A percentile compares a stretch with the other conserved stretches of the same genome.
Conservation (phyloP, 2,113 vertebrate species). For the Chaetodon trifascialis region DNA sequence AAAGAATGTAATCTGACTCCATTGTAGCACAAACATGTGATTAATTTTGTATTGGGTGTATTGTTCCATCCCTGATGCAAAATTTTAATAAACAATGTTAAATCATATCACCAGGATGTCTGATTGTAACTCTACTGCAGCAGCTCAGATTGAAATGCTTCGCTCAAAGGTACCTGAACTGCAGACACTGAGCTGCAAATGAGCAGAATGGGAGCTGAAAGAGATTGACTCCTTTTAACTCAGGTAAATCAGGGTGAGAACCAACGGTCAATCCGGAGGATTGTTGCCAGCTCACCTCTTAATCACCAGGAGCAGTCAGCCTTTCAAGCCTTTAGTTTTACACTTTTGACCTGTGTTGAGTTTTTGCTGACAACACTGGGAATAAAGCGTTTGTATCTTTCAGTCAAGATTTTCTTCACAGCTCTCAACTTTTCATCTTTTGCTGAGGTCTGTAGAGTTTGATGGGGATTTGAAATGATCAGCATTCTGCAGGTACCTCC, state of each 20-base stretch:
- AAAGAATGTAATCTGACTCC: neutral
- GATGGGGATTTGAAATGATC: conserved; percentile 35
- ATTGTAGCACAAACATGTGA: neutral
- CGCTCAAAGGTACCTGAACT: neutral
- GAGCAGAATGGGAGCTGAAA: conserved; percentile 7
- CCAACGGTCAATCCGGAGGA: conserved; percentile 20
- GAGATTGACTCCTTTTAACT: conserved; percentile 35
- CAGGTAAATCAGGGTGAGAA: conserved; percentile 32
- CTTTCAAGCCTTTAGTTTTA: conserved; percentile 34
- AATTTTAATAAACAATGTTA: neutral
- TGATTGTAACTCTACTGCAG: neutral
- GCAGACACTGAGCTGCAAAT: conserved; percentile 5
- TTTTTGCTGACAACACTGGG: conserved; percentile 51
- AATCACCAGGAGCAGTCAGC: conserved; percentile 30
- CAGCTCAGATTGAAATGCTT: neutral
- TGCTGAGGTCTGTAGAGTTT: conserved; percentile 46
- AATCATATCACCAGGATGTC: neutral
- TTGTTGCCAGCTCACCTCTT: conserved; percentile 23
- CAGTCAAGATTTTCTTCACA: conserved; percentile 33
- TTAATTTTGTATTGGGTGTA: no score
- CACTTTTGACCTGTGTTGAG: conserved; percentile 41
- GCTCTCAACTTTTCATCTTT: conserved; percentile 45
- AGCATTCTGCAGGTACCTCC: conserved; percentile 49
- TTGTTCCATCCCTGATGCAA: neutral
- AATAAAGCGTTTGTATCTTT: conserved; percentile 41